Evolutionary conservation across 2,888 invertebrate genomes (phyloP), one percentile per base, ranked within the genome.

Genomic region (Dendrolimus pini): DNA sequence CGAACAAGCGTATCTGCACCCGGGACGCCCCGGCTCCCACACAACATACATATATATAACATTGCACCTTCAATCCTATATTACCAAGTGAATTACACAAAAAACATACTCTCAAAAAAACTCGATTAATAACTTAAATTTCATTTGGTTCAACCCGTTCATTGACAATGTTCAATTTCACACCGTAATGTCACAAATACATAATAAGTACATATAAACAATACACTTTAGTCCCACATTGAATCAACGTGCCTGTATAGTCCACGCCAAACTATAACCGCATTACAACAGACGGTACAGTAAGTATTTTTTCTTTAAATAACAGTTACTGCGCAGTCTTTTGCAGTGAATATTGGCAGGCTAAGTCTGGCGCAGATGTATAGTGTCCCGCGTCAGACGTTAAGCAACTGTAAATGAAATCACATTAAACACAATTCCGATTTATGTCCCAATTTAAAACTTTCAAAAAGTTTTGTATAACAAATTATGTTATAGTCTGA

Each of bases 31-130:
- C 59, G 56, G 56, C 67, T 57, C 70, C 60, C 68, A 59, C 61
- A 63, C 69, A 65, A 68, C 72, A 72, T 71, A 74, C 72, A 77
- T 80, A 81, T 72, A 74, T 80, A 83, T 86, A 89, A 88, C 88
- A 89, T 89, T 89, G 89, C 89, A 89, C 89, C 87, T 85, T 85
- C 77, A 79, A 78, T 81, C 85, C 18, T 71, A 74, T 73, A 69
- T 71, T 75, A 72, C 77, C 82, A 80, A 77, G 77, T 76, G 66
- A 80, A 77, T 75, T 80, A 80, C 78, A 82, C 78, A 80, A 80
- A 81, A 18, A 82, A 83, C 80, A 78, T 80, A 71, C 77, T 71
- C 71, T 79, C 78, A 72, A 82, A 80, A 82, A 80, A 72, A 65
- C 72, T 64, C 62, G 65, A 75, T 66, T 72, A 67, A 65, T 71